Percentiles rank a stretch among this genome's conserved stretches.
These are phyloP conservation scores for Pseudopipra pipra DNA, from an alignment of 2,113 vertebrate species.

Conservation along the genomic window DNA sequence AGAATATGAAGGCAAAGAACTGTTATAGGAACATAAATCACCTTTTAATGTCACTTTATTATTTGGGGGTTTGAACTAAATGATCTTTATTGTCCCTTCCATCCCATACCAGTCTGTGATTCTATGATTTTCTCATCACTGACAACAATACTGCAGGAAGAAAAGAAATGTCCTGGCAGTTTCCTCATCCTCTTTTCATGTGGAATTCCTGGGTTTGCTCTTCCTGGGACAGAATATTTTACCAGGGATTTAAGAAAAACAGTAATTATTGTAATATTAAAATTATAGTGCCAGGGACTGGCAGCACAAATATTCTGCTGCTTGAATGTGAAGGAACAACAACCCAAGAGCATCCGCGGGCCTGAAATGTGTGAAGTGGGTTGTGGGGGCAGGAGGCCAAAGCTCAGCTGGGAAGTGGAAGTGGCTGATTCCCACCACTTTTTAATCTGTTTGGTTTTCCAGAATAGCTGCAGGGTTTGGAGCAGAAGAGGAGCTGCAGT, in stretches of 20 bases:
- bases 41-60: background rate
- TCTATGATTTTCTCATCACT: background rate
- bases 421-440: background rate
- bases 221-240: background rate
- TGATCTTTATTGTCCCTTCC: background rate
- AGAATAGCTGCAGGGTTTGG: background rate
- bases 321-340: background rate
- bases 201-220: background rate
- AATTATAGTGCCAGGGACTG: background rate
- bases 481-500: background rate
- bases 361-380: background rate
- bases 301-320: background rate
- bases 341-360: background rate
- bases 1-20: background rate
- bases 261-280: background rate
- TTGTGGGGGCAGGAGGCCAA: background rate
- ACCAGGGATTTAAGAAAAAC: background rate
- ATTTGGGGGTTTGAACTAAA: background rate
- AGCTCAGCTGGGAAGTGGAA: background rate
- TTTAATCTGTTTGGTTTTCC: background rate
- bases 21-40: background rate
- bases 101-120: background rate
- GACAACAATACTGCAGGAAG: background rate
- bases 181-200: background rate
- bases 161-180: background rate